Percentiles rank a stretch among this genome's conserved stretches.
Evolutionary conservation across 2,797 vertebrate species (phyloP).

Genomic region (Sebastes baramenuke): DNA sequence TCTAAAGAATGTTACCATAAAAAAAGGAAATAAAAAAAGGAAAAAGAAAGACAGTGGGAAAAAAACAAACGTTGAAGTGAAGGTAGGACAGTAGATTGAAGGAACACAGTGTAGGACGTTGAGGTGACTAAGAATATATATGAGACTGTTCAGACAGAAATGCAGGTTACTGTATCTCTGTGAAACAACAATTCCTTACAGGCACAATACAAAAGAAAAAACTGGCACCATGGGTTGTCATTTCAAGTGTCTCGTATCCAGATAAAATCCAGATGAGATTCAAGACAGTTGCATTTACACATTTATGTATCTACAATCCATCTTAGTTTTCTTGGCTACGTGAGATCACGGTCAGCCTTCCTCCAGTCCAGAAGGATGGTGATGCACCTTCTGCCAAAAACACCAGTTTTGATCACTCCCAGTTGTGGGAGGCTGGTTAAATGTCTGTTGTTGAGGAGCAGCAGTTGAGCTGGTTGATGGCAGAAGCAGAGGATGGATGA

Average conservation of each 20-base stretch:
- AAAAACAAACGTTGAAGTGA: background rate
- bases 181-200: background rate
- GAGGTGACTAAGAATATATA: background rate
- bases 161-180: background rate
- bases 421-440: background rate
- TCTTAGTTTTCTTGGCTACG: background rate
- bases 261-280: background rate
- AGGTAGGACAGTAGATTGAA: background rate
- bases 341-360: background rate
- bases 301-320: background rate
- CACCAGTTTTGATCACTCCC: background rate
- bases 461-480: background rate
- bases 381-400: background rate
- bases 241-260: background rate
- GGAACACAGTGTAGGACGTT: background rate
- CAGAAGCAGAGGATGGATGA: background rate
- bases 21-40: background rate
- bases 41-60: background rate
- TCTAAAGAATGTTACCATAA: background rate
- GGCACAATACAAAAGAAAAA: background rate
- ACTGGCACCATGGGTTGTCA: background rate
- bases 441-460: background rate
- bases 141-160: background rate
- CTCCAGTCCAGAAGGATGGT: background rate
- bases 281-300: background rate